These are phyloP conservation scores for Stomatorhinus walkeri DNA, from an alignment of 2,797 vertebrate species.

Conservation along the genomic window DNA sequence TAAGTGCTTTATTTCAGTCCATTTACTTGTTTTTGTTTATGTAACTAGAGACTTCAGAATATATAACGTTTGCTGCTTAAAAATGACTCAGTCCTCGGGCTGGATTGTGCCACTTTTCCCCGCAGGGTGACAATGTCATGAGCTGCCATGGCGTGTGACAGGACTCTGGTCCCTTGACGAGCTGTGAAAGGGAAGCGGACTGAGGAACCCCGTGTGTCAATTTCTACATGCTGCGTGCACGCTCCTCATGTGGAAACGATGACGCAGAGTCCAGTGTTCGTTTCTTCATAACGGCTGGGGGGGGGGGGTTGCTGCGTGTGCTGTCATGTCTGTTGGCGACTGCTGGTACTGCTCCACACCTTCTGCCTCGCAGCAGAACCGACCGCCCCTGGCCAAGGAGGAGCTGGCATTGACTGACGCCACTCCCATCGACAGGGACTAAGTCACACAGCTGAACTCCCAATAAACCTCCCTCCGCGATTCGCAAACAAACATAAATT, in stretches of 20 bases:
- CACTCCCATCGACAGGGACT: background rate
- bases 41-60: background rate
- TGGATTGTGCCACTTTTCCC: background rate
- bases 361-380: background rate
- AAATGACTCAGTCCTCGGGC: background rate
- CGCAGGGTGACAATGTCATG: background rate
- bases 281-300: background rate
- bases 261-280: slow-evolving; percentile 46
- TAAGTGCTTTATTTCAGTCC: background rate
- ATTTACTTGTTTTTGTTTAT: background rate
- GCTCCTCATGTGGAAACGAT: slow-evolving; percentile 46
- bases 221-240: background rate
- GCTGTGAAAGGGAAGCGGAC: background rate
- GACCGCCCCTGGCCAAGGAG: background rate
- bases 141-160: background rate
- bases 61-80: background rate
- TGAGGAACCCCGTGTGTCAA: slow-evolving; percentile 13
- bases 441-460: background rate
- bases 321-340: background rate
- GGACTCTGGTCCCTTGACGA: background rate
- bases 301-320: background rate
- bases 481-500: background rate
- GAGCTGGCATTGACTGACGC: background rate
- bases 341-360: background rate
- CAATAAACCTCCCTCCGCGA: background rate